Base-by-base conservation (phyloP, 2,888 invertebrate genomes). In the Trichogramma evanescens region DNA sequence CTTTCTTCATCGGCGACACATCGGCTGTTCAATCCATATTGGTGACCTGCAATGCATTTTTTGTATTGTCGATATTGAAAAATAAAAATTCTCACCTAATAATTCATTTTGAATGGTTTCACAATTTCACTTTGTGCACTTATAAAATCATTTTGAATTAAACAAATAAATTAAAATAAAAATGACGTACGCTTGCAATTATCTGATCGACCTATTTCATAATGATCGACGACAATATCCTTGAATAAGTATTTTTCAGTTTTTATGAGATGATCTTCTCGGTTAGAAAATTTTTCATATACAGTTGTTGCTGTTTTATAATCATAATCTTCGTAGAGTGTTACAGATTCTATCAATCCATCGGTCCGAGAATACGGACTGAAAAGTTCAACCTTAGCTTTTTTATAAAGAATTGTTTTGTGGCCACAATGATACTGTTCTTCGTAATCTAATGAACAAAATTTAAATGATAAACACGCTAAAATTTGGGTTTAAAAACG, bases 401-500 rank as follows among this genome's bases (percentile, higher is more conserved):
- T 85, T 74, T 89, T 91, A 73, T 88, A 95, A 65, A 84, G 80
- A 2, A 86, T 79, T 4, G 78, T 80, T 73, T 86, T 89, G 50
- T 83, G 83, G 40, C 86, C 86, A 38, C 86, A 86, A 0, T 93
- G 92, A 76, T 87, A 95, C 7, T 91, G 83, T 65, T 82, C 82
- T 61, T 86, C 84, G 64, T 80, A 87, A 59, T 85, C 87, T 26
- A 26, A 26, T 26, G 26, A 26, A 26, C 26, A 26, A 26, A 26
- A 26, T 26, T 5, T 65, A 64, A 43, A 49, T 39, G 41, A 44
- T 10, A 2, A 44, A 52, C 26, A 8, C 6, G 55, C 8, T 9
- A 5, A 43, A 52, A 42, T 8, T 13, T 43, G 50, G 26, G 3
- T 49, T 43, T 48, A 44, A 50, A 39, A 50, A 44, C 38, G 2